Evolutionary conservation across 2,888 invertebrate genomes (phyloP).

Genomic region (Acrobasis repandana): DNA sequence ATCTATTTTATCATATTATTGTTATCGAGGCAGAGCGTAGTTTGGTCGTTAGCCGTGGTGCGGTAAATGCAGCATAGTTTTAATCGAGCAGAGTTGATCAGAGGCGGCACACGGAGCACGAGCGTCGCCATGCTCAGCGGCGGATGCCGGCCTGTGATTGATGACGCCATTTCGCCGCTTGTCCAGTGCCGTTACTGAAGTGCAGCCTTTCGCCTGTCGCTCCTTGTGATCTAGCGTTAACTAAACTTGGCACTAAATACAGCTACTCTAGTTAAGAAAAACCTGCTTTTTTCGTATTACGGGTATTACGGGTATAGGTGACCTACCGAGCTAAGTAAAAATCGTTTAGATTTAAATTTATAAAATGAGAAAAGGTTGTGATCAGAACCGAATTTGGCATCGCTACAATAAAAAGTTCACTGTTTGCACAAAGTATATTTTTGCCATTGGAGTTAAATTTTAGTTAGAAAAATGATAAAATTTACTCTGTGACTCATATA

Average conservation of each 20-base stretch:
- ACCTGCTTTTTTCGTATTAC: background rate
- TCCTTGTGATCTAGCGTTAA: too few relatives aligned
- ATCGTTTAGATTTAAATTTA: too few relatives aligned
- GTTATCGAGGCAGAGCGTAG: background rate
- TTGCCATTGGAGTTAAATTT: too few relatives aligned
- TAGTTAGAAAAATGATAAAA: too few relatives aligned
- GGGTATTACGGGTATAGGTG: too few relatives aligned
- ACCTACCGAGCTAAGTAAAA: too few relatives aligned
- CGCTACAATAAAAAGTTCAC: too few relatives aligned
- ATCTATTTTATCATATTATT: background rate
- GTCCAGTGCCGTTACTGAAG: slow-evolving; percentile 44
- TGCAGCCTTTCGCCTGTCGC: background rate
- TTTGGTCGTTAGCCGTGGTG: background rate
- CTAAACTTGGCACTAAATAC: too few relatives aligned
- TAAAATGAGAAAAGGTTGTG: too few relatives aligned
- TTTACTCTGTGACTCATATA: too few relatives aligned
- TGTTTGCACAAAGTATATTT: too few relatives aligned
- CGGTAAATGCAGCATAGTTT: slow-evolving; percentile 21
- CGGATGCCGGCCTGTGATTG: slow-evolving; percentile 65
- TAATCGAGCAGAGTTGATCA: slow-evolving; percentile 50
- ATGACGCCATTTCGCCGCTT: slow-evolving; percentile 74
- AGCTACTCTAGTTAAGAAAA: too few relatives aligned
- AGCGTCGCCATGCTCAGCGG: slow-evolving; percentile 49
- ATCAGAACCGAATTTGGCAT: background rate
- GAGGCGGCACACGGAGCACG: slow-evolving; percentile 36